Base-by-base conservation (phyloP, 2,888 invertebrate genomes). In the Phyllotreta striolata region DNA sequence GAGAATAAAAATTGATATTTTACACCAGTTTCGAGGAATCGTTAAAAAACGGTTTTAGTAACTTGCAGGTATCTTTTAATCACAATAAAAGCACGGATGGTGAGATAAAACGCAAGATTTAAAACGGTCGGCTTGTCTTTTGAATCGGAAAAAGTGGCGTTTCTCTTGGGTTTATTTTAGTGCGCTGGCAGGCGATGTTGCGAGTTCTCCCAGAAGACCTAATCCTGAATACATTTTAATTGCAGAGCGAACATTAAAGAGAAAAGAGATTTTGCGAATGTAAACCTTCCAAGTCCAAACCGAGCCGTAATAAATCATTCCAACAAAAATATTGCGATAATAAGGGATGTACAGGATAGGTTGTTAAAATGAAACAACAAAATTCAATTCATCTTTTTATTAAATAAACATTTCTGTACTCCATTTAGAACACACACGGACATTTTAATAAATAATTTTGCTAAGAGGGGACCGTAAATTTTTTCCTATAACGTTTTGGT, bases 351-450 rank as follows among this genome's bases (percentile, higher is more conserved):
- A n/a, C n/a, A n/a, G n/a, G n/a, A n/a, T n/a, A n/a, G n/a, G n/a
- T n/a, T n/a, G n/a, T 24, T 51, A 52, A 34, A 60, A 68, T 68
- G 69, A 66, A 59, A 66, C 70, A 44, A 60, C 39, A 39, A 24
- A 41, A 14, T 49, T 63, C 67, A 64, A 71, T 52, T 62, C 63
- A 66, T 72, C 72, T 80, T 83, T 84, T 84, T 84, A 84, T 83
- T 84, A 84, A 84, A 84, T 84, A 84, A 84, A 84, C 84, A 83
- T 84, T 82, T 82, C 81, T 80, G 78, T 84, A 79, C 77, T 80
- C 79, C 80, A 81, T 80, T 83, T 83, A 84, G 83, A 84, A 84
- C 84, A 84, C 84, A 84, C 84, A 84, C 83, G 83, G 83, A 84
- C 82, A 84, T 82, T 81, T 83, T 78, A 80, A 67, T 75, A 72